These are phyloP conservation scores for Drosophila suzukii DNA, from an alignment of 1,140 invertebrate species.

Conservation along the genomic window DNA sequence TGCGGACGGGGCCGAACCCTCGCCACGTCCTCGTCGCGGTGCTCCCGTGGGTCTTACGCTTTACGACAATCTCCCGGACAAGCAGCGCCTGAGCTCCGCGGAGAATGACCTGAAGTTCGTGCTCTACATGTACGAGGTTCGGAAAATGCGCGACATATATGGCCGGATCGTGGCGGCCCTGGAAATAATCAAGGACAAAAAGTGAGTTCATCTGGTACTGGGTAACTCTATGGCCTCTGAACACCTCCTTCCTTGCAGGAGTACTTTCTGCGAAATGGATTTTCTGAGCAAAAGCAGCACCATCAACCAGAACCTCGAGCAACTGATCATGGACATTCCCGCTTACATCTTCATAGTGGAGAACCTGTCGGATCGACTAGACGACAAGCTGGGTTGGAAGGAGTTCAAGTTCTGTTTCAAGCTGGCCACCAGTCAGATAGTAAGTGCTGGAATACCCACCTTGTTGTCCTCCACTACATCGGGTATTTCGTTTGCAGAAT, in stretches of 20 bases:
- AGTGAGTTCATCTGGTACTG: slow-evolving; percentile 31
- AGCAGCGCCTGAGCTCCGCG: slow-evolving; percentile 55
- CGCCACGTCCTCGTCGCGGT: slow-evolving; percentile 65
- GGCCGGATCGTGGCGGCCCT: slow-evolving; percentile 69
- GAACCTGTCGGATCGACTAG: slow-evolving; percentile 87
- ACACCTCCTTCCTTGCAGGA: slow-evolving; percentile 76
- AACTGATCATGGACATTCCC: slow-evolving; percentile 88
- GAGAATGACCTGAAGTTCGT: slow-evolving; percentile 81
- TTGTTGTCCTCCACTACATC: background rate
- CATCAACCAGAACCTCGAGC: slow-evolving; percentile 87
- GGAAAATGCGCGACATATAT: slow-evolving; percentile 80
- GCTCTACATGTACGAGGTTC: slow-evolving; percentile 79
- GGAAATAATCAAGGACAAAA: slow-evolving; percentile 79
- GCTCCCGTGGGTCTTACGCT: slow-evolving; percentile 67
- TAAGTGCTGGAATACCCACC: slow-evolving; percentile 72
- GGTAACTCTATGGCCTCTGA: no score
- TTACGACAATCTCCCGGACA: slow-evolving; percentile 68
- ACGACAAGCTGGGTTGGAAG: slow-evolving; percentile 88
- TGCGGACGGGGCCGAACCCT: slow-evolving; percentile 42
- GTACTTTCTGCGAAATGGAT: slow-evolving; percentile 87
- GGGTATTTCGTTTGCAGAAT: slow-evolving; percentile 79
- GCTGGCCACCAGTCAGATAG: slow-evolving; percentile 89
- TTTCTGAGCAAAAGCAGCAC: slow-evolving; percentile 86
- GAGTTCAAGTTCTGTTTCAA: slow-evolving; percentile 90
- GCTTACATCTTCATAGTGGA: slow-evolving; percentile 87